These are phyloP conservation scores for Belgica antarctica DNA, from an alignment of 2,888 invertebrate genomes.

Conservation along the genomic window DNA sequence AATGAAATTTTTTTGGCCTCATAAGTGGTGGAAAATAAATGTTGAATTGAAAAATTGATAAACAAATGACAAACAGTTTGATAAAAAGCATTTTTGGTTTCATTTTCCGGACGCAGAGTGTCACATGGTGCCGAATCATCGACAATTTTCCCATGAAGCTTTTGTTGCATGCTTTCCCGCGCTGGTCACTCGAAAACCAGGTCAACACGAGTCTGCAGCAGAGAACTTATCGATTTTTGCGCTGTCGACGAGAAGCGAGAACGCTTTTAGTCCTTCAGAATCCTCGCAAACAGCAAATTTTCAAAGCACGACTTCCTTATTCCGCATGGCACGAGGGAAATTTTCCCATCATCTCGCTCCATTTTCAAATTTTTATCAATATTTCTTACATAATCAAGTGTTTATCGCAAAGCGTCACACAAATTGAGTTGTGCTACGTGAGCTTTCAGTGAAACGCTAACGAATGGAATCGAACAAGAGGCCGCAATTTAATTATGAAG, in stretches of 20 bases:
- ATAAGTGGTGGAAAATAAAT: neutral
- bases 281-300: too few relatives aligned
- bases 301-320: too few relatives aligned
- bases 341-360: too few relatives aligned
- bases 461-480: neutral
- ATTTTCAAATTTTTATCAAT: too few relatives aligned
- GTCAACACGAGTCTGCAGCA: neutral
- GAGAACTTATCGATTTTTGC: slow-evolving; percentile 2
- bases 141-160: too few relatives aligned
- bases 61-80: slow-evolving; percentile 29
- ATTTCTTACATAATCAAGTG: neutral
- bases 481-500: neutral
- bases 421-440: too few relatives aligned
- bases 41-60: slow-evolving; percentile 17
- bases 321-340: too few relatives aligned
- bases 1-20: neutral
- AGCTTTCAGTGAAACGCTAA: neutral
- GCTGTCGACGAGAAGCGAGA: too few relatives aligned
- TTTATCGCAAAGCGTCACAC: neutral
- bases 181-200: too few relatives aligned
- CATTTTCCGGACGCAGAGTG: neutral
- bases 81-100: neutral
- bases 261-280: too few relatives aligned
- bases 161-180: too few relatives aligned
- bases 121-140: too few relatives aligned